A percentile compares a stretch with the other conserved stretches of the same genome.
Conservation (phyloP, 2,888 invertebrate species). For the Scaptomyza polygonia region DNA sequence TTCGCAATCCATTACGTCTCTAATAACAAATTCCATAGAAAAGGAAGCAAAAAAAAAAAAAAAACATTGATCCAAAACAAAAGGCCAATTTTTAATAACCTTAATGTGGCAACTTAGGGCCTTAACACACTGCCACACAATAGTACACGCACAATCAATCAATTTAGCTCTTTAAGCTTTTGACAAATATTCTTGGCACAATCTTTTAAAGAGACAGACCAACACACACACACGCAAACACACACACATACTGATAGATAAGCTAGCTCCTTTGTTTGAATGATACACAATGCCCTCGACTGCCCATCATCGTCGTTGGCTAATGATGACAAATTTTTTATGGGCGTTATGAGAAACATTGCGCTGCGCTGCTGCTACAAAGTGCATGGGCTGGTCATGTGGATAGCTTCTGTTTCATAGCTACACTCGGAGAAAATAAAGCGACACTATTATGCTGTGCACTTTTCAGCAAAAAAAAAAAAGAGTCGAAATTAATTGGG, state of each 20-base stretch:
- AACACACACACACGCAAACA: conserved; percentile 39
- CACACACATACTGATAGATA: conserved; percentile 70
- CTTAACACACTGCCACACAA: conserved; percentile 20
- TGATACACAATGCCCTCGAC: conserved; percentile 46
- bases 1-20: conserved; percentile 76
- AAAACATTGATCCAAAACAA: conserved; percentile 23
- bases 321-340: conserved; percentile 80
- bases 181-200: conserved; percentile 63
- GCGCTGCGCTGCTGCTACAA: conserved; percentile 58
- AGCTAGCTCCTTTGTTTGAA: conserved; percentile 51
- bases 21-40: conserved; percentile 57
- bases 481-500: not conserved
- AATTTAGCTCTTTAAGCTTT: conserved; percentile 75
- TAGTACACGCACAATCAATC: conserved; percentile 59
- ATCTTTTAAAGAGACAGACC: conserved; percentile 64
- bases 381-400: conserved; percentile 63
- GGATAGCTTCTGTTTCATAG: conserved; percentile 7
- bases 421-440: conserved; percentile 1
- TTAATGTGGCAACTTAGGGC: conserved; percentile 68
- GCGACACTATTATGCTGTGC: not conserved
- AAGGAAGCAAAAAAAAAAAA: conserved; percentile 13
- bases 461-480: too few relatives aligned
- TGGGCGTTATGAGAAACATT: conserved; percentile 74
- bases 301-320: conserved; percentile 37
- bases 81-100: conserved; percentile 69